Evolutionary conservation across 2,888 invertebrate species (phyloP).

Genomic region (Chloroclysta siterata): DNA sequence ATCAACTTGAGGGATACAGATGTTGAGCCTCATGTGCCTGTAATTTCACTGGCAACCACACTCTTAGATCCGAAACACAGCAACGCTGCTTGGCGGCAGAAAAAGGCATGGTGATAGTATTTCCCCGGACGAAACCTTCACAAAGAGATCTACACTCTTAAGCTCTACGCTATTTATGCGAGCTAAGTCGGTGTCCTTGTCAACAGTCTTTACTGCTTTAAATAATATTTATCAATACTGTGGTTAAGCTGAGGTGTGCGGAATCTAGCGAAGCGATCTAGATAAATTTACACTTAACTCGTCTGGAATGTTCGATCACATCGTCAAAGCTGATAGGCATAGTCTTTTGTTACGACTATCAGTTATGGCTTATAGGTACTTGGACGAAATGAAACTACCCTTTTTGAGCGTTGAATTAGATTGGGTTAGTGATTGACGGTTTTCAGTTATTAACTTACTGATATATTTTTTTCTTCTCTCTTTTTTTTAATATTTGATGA

Average conservation of each 20-base stretch:
- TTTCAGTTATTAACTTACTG: not conserved
- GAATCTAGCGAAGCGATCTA: constrained; percentile 36
- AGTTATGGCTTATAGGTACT: constrained; percentile 18
- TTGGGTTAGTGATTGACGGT: constrained; percentile 1
- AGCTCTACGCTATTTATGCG: too few relatives aligned
- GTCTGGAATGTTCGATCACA: constrained; percentile 40
- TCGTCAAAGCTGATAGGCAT: constrained; percentile 33
- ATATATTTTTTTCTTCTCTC: too few relatives aligned
- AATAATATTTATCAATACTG: constrained; percentile 1
- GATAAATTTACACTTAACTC: constrained; percentile 40
- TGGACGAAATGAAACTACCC: constrained; percentile 13
- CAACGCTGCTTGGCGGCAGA: too few relatives aligned
- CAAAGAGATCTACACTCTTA: too few relatives aligned
- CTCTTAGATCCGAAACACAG: too few relatives aligned
- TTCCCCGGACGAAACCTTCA: too few relatives aligned
- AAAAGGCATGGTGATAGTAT: too few relatives aligned
- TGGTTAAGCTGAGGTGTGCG: constrained; percentile 29
- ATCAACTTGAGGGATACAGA: too few relatives aligned
- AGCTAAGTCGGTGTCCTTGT: too few relatives aligned
- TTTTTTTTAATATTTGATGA: too few relatives aligned
- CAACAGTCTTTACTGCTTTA: not conserved
- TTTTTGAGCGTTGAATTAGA: not conserved
- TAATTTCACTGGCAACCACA: too few relatives aligned
- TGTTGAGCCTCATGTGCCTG: too few relatives aligned
- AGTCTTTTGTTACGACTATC: constrained; percentile 31